Conservation (phyloP, 2,888 invertebrate species). For the Horisme vitalbata region DNA sequence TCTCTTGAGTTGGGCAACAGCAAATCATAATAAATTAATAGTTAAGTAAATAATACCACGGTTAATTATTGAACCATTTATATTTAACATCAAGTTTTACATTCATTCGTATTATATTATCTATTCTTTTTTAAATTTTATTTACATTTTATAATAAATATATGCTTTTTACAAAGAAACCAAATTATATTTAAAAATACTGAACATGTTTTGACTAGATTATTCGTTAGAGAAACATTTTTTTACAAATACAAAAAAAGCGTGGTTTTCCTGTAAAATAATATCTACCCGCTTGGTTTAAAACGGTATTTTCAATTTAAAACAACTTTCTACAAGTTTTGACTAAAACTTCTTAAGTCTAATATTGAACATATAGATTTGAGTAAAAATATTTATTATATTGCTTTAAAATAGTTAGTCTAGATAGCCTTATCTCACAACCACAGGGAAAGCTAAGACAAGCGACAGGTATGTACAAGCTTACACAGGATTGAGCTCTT, state of each 20-base stretch:
- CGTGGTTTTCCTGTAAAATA: too few relatives aligned
- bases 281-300: too few relatives aligned
- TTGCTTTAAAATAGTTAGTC: constrained; percentile 8
- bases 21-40: too few relatives aligned
- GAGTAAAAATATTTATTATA: background rate
- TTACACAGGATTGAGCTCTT: constrained; percentile 11
- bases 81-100: constrained; percentile 53
- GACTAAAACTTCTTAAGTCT: background rate
- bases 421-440: constrained; percentile 47
- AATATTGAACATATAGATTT: background rate
- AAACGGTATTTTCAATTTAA: background rate
- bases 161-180: background rate
- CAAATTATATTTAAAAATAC: background rate
- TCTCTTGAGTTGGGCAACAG: too few relatives aligned
- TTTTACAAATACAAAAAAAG: too few relatives aligned
- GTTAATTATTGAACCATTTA: constrained; percentile 32
- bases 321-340: too few relatives aligned
- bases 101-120: constrained; percentile 28
- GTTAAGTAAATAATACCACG: constrained; percentile 4
- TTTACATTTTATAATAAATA: constrained; percentile 24
- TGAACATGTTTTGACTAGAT: constrained; percentile 2
- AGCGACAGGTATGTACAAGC: constrained; percentile 15
- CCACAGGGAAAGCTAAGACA: constrained; percentile 44
- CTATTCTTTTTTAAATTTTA: constrained; percentile 41
- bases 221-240: too few relatives aligned